A percentile compares a stretch with the other conserved stretches of the same genome.
Conservation (phyloP, 2,888 invertebrate genomes). For the Chouioia cunea region DNA sequence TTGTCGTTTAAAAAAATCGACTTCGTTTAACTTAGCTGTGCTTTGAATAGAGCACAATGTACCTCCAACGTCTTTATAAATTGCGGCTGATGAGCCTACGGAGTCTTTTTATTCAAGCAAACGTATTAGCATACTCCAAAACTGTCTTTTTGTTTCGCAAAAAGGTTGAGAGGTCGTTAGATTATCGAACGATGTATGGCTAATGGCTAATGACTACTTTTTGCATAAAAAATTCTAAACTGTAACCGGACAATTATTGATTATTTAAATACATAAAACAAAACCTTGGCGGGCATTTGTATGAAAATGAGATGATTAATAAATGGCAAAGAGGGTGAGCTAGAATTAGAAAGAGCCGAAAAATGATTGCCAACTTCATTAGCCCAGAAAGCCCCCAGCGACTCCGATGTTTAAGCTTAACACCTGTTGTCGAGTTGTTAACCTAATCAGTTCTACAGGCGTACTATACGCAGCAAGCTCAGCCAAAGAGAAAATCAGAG, state of each 20-base stretch:
- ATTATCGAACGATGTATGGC: too few relatives aligned
- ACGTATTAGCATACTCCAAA: too few relatives aligned
- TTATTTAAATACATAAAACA: constrained; percentile 4
- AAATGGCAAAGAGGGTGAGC: not conserved
- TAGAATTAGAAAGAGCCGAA: not conserved
- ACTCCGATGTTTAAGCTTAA: constrained; percentile 9
- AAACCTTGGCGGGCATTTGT: constrained; percentile 11
- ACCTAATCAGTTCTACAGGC: constrained; percentile 17
- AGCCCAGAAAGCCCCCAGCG: constrained; percentile 7
- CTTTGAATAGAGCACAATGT: too few relatives aligned
- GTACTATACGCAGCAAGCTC: not conserved
- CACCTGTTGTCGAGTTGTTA: constrained; percentile 42
- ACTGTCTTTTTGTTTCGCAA: too few relatives aligned
- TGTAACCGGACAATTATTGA: not conserved
- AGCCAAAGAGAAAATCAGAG: not conserved
- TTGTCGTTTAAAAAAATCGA: too few relatives aligned
- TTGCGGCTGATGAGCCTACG: too few relatives aligned
- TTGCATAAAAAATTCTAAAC: too few relatives aligned
- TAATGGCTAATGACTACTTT: too few relatives aligned
- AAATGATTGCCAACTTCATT: constrained; percentile 24
- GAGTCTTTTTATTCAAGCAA: too few relatives aligned
- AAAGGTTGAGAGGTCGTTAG: too few relatives aligned
- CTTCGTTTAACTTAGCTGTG: too few relatives aligned
- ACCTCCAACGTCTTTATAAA: too few relatives aligned
- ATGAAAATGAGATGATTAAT: constrained; percentile 18